Evolutionary conservation across 2,113 vertebrate genomes (phyloP), one percentile per base, ranked within the genome.

Genomic region (Python bivittatus): DNA sequence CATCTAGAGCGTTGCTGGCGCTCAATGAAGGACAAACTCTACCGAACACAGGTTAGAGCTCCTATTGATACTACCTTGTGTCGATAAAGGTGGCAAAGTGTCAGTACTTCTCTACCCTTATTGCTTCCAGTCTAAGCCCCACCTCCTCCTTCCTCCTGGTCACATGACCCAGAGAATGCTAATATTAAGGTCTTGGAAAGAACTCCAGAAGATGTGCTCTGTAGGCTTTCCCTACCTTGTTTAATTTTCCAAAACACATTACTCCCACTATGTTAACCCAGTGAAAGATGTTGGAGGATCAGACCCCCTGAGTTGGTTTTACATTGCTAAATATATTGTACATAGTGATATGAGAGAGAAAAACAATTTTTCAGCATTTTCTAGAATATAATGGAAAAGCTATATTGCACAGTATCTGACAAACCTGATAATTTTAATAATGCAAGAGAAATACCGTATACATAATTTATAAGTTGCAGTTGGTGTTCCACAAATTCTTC

Each of bases 341-440:
- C 72, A 42, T 22, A 22, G 38, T 42, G 20, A 25, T 42, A 57
- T 4, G 6, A 27, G 42, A 48, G 72, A 88, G 20, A 38, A 54
- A 23, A 48, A 9, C 20, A n/a, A n/a, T 92, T 87, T 87, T 93
- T 94, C 88, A 84, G 13, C 88, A 27, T 94, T 94, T 94, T 68
- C 64, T 85, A 88, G 87, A 17, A 91, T 94, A 6, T 87, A 92
- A 9, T 89, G 93, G 86, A 27, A 93, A 85, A 38, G 92, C 57
- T 90, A 10, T 44, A 64, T 93, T 94, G 12, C 86, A 7, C 72
- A 90, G 92, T 6, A 38, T 91, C 58, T 91, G 15, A 92, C 2
- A 85, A 91, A 91, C 48, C 1, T 0, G 88, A 6, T 5, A 25
- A 58, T 79, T 92, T 91, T 42, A 85, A 1, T 79, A 44, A n/a